Percentiles rank a stretch among this genome's conserved stretches.
Evolutionary conservation across 2,797 vertebrate species (phyloP).

Genomic region (Typhlichthys subterraneus): DNA sequence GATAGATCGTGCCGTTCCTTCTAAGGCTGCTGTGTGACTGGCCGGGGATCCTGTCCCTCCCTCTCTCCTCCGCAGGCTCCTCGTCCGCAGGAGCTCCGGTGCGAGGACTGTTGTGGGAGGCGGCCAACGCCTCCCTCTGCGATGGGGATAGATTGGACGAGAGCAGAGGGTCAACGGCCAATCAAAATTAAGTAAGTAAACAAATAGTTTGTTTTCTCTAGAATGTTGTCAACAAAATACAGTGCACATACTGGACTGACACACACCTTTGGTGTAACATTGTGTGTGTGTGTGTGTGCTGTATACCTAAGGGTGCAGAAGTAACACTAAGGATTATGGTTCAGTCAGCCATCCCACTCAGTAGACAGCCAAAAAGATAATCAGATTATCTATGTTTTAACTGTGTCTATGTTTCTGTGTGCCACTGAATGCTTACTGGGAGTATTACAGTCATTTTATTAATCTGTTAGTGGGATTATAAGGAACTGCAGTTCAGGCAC

Average conservation of each 20-base stretch:
- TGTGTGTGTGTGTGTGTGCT: slow-evolving; percentile 16
- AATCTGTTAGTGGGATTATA: slow-evolving; percentile 67
- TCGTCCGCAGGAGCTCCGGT: slow-evolving; percentile 45
- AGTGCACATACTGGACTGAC: background rate
- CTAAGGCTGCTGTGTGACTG: slow-evolving; percentile 69
- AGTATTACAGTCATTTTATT: slow-evolving; percentile 66
- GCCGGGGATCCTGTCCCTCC: slow-evolving; percentile 52
- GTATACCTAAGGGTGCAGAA: slow-evolving; percentile 55
- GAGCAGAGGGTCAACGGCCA: slow-evolving; percentile 17
- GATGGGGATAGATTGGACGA: slow-evolving; percentile 12
- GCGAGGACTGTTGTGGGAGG: slow-evolving; percentile 70
- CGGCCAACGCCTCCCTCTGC: slow-evolving; percentile 74
- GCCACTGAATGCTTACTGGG: slow-evolving; percentile 43
- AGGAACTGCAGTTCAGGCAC: slow-evolving; percentile 69
- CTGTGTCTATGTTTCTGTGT: slow-evolving; percentile 75
- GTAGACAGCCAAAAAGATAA: slow-evolving; percentile 78
- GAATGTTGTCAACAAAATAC: too few relatives aligned
- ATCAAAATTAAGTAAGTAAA: background rate
- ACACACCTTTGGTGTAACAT: slow-evolving; percentile 1
- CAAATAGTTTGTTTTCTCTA: background rate
- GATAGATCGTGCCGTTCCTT: slow-evolving; percentile 70
- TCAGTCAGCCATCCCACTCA: slow-evolving; percentile 72
- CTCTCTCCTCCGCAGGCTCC: slow-evolving; percentile 49
- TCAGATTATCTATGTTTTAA: slow-evolving; percentile 81
- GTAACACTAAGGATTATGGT: slow-evolving; percentile 67